A percentile compares a stretch with the other conserved stretches of the same genome.
These are phyloP conservation scores for Aplocera efformata DNA, from an alignment of 2,888 invertebrate species.

Conservation along the genomic window DNA sequence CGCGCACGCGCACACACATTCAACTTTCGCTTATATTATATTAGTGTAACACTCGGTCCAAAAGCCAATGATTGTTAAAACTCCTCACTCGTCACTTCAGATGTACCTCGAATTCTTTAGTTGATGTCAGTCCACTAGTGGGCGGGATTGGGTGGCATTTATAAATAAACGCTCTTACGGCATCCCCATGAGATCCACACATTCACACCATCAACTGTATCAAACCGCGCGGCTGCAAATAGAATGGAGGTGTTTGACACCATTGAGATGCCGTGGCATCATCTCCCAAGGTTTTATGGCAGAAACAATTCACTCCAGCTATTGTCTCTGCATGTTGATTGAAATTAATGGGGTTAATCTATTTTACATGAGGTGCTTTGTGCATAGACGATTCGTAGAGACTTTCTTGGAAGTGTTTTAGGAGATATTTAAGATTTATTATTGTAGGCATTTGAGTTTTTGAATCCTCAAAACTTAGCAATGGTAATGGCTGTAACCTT, in stretches of 20 bases:
- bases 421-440: too few species aligned
- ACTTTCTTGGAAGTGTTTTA: too few species aligned
- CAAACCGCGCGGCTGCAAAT: slow-evolving; percentile 18
- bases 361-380: too few species aligned
- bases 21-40: too few species aligned
- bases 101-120: slow-evolving; percentile 13
- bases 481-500: too few species aligned
- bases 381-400: too few species aligned
- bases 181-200: slow-evolving; percentile 20
- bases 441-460: too few species aligned
- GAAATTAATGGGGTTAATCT: not conserved
- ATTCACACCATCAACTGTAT: slow-evolving; percentile 15
- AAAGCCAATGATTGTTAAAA: not conserved
- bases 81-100: slow-evolving; percentile 1
- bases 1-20: too few species aligned
- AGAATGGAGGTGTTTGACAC: slow-evolving; percentile 31
- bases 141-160: slow-evolving; percentile 22
- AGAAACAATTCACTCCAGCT: not conserved
- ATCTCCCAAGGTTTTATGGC: slow-evolving; percentile 1
- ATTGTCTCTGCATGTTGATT: not conserved
- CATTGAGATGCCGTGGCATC: slow-evolving; percentile 12
- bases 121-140: slow-evolving; percentile 3
- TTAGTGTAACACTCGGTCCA: too few species aligned
- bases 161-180: slow-evolving; percentile 25
- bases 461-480: too few species aligned